Percentiles rank a stretch among this genome's conserved stretches.
phyloP scores from a whole-genome alignment of 2,113 vertebrate species.

The Meles meles region DNA sequence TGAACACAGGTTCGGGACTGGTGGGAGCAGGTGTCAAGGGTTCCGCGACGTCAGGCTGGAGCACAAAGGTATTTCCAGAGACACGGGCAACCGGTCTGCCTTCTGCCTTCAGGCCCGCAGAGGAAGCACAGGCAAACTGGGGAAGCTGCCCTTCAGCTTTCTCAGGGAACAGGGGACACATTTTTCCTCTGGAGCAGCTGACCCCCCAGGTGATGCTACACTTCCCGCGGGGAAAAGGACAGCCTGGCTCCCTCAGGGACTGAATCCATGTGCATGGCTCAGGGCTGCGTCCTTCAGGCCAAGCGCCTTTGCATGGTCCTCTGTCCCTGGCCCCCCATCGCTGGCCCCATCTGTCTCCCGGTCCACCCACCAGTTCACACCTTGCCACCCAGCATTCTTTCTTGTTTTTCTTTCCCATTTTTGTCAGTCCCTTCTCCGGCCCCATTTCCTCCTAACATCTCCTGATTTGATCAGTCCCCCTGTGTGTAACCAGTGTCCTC shows the following conservation, averaged over 20 bases:
- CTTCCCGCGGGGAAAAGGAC: accelerated
- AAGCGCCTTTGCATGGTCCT: background rate
- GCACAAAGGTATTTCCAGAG: accelerated
- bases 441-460: too few relatives aligned
- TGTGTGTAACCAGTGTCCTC: accelerated
- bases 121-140: too few relatives aligned
- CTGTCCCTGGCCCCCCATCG: too few relatives aligned
- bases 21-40: accelerated
- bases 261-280: too few relatives aligned
- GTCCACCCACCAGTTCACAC: background rate
- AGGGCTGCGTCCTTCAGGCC: background rate
- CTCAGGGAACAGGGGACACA: background rate
- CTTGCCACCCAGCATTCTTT: accelerated
- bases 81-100: background rate
- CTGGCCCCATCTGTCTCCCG: background rate
- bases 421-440: background rate
- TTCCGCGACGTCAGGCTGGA: accelerated
- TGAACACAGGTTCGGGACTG: background rate
- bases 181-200: too few relatives aligned
- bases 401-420: background rate
- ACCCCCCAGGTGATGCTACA: accelerated
- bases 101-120: background rate
- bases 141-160: background rate
- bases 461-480: too few relatives aligned
- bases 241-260: accelerated